Base-by-base conservation (phyloP, 2,113 vertebrate genomes). In the Heteronetta atricapilla region DNA sequence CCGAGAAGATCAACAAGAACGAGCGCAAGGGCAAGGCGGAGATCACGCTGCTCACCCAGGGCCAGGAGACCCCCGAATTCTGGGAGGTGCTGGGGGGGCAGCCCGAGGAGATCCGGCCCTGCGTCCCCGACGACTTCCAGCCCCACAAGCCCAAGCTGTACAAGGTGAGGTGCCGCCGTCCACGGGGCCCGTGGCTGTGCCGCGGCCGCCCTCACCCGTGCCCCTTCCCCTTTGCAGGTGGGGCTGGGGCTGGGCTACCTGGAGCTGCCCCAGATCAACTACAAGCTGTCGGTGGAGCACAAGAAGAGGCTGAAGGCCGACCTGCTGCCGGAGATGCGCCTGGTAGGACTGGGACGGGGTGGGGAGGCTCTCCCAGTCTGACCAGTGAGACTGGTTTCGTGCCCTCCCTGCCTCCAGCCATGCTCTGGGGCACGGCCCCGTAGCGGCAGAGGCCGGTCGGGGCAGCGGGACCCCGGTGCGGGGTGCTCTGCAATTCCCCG, bases 231-330 rank as follows among this genome's bases (percentile, higher is more conserved):
- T 63, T 38, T 10, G 2, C 91, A 99, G 99, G 99, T 99, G 4
- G 99, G 99, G 12, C 96, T 99, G 12, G 99, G 99, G 11, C 97
- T 99, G 93, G 99, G 99, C 72, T 99, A 99, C 97, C 95, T 99
- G 96, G 99, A 99, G 97, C 98, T 99, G 90, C 99, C 99, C 23
- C 99, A 99, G 97, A 98, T 99, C 81, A 99, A 99, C 98, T 99
- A 99, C 98, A 99, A 98, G 96, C 99, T 99, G 59, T 99, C 99
- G 0, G 99, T 99, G 60, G 99, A 99, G 86, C 99, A 99, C 96
- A 99, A 99, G 97, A 98, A 98, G 91, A 98, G 98, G 88, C 96
- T 99, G 81, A 99, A 99, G 96, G 98, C 99, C 93, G 99, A 99
- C 86, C 98, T 99, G 23, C 87, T 98, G 95, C 99, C 99, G 1